Conservation (phyloP, 2,888 invertebrate genomes). For the Hydraecia micacea region DNA sequence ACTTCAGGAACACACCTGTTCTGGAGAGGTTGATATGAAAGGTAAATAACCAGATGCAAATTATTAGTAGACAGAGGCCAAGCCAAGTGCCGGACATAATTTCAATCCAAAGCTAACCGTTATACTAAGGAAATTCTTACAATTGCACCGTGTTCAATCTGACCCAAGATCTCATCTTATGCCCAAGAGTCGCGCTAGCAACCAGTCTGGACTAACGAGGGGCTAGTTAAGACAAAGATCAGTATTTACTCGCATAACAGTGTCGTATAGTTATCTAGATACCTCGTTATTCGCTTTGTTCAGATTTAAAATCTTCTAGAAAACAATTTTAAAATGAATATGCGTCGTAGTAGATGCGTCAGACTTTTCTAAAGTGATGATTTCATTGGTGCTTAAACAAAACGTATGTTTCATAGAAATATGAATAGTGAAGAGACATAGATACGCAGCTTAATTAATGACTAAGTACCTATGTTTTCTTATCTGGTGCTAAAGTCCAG, state of each 20-base stretch:
- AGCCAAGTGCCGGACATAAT: not conserved
- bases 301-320: not conserved
- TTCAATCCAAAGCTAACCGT: conserved; percentile 21
- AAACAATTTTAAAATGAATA: not conserved
- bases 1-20: not conserved
- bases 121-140: conserved; percentile 41
- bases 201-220: conserved; percentile 46
- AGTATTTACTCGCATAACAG: conserved; percentile 22
- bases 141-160: conserved; percentile 39
- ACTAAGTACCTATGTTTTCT: not conserved
- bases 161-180: conserved; percentile 35
- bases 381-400: conserved; percentile 2
- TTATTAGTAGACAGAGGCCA: not conserved
- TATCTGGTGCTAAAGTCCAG: conserved; percentile 38
- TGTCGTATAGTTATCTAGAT: conserved; percentile 12
- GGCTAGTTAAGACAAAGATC: conserved; percentile 47
- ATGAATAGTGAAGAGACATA: not conserved
- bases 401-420: not conserved
- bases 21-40: not conserved
- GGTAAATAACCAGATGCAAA: not conserved
- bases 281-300: conserved; percentile 22
- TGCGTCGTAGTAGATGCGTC: not conserved
- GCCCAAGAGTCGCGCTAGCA: conserved; percentile 21
- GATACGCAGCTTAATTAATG: not conserved
- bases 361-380: conserved; percentile 4